Conservation (phyloP, 92 coral and sea anemone species). For the Pocillopora grandis region DNA sequence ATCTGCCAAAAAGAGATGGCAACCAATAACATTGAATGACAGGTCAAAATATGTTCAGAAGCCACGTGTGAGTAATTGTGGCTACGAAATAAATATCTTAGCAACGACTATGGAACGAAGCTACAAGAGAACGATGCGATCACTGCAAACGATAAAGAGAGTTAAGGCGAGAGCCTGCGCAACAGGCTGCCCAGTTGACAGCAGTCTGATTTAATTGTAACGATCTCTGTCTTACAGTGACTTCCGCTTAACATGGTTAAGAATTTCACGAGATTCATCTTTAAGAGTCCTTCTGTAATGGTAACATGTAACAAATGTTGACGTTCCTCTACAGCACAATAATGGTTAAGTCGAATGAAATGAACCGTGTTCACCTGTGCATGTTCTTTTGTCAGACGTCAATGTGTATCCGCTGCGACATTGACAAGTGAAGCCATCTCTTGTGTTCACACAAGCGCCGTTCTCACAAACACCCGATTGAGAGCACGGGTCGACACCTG, state of each 20-base stretch:
- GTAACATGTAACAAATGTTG: too few relatives aligned
- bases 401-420: constrained; percentile 59
- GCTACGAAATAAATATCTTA: not conserved
- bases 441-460: constrained; percentile 63
- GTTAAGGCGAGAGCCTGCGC: too few relatives aligned
- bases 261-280: too few relatives aligned
- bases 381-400: constrained; percentile 38
- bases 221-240: too few relatives aligned
- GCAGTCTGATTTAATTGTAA: too few relatives aligned
- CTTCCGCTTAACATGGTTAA: too few relatives aligned
- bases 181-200: too few relatives aligned
- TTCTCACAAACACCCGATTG: constrained; percentile 60
- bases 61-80: too few relatives aligned
- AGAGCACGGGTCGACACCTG: constrained; percentile 67
- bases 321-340: not conserved
- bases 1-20: constrained; percentile 41
- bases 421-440: constrained; percentile 59
- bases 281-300: too few relatives aligned
- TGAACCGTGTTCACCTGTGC: constrained; percentile 35
- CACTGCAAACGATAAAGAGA: too few relatives aligned
- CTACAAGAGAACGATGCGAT: too few relatives aligned
- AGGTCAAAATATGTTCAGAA: not conserved
- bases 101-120: not conserved
- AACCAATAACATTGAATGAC: not conserved
- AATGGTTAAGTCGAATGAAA: not conserved